Conservation (phyloP, 2,888 invertebrate genomes). For the Camptogramma bilineatum region DNA sequence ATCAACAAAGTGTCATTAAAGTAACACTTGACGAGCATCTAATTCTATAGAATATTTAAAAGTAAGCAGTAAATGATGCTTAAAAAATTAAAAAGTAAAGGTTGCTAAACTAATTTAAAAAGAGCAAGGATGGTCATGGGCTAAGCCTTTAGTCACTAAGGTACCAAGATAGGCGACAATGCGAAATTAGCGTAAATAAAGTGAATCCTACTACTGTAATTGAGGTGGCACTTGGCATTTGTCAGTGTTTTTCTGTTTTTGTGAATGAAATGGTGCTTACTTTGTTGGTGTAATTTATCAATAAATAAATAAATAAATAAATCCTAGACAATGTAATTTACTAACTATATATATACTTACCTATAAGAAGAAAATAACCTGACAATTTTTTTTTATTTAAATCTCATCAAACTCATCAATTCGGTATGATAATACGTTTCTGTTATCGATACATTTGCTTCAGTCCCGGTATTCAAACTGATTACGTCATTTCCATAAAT, state of each 20-base stretch:
- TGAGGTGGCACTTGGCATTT: too few relatives aligned
- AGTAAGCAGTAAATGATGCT: background rate
- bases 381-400: too few relatives aligned
- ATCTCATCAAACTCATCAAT: background rate
- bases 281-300: too few relatives aligned
- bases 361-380: too few relatives aligned
- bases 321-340: too few relatives aligned
- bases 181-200: background rate
- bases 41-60: background rate
- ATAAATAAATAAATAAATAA: too few relatives aligned
- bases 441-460: conserved; percentile 17
- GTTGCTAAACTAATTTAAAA: background rate
- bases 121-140: background rate
- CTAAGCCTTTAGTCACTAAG: background rate
- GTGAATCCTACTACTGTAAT: background rate
- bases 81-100: background rate
- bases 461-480: conserved; percentile 18
- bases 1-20: too few relatives aligned
- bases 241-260: too few relatives aligned
- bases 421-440: background rate
- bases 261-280: too few relatives aligned
- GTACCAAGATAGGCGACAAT: background rate
- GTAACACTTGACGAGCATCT: too few relatives aligned
- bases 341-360: too few relatives aligned
- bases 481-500: conserved; percentile 31